Conservation (phyloP, 2,797 vertebrate species). For the Otolemur crassicaudatus region DNA sequence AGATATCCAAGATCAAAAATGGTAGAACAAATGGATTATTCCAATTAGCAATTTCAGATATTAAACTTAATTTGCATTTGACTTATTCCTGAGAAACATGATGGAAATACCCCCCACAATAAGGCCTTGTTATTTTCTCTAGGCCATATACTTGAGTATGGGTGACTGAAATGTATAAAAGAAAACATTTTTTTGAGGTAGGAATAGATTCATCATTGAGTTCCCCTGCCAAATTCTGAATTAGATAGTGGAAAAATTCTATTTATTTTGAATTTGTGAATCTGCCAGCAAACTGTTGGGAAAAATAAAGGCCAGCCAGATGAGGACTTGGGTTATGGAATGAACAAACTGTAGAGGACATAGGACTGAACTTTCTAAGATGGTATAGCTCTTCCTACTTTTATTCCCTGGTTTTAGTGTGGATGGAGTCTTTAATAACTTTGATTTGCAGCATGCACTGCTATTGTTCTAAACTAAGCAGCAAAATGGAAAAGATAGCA, state of each 20-base stretch:
- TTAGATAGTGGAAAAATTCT: constrained; percentile 85
- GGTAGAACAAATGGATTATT: constrained; percentile 47
- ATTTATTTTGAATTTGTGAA: constrained; percentile 82
- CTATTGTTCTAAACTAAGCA: constrained; percentile 59
- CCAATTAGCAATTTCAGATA: constrained; percentile 34
- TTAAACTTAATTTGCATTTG: constrained; percentile 52
- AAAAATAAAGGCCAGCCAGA: constrained; percentile 81
- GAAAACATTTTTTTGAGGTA: constrained; percentile 78
- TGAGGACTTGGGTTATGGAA: constrained; percentile 74
- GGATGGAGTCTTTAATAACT: constrained; percentile 56
- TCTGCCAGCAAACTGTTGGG: constrained; percentile 80
- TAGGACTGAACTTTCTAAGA: constrained; percentile 64
- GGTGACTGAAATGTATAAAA: constrained; percentile 76
- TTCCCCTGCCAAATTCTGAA: constrained; percentile 80
- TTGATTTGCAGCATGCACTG: constrained; percentile 43
- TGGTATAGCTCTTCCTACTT: constrained; percentile 63
- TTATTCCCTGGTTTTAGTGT: constrained; percentile 57
- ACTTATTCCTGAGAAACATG: constrained; percentile 51
- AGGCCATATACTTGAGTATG: constrained; percentile 40
- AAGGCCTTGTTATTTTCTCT: constrained; percentile 54
- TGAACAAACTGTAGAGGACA: constrained; percentile 77
- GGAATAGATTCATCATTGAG: constrained; percentile 78
- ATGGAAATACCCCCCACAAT: neutral
- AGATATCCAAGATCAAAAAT: constrained; percentile 24
- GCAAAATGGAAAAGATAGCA: constrained; percentile 59